Percentiles rank a stretch among this genome's conserved stretches.
These are phyloP conservation scores for Heloderma charlesbogerti DNA, from an alignment of 2,113 vertebrate species.

Conservation along the genomic window DNA sequence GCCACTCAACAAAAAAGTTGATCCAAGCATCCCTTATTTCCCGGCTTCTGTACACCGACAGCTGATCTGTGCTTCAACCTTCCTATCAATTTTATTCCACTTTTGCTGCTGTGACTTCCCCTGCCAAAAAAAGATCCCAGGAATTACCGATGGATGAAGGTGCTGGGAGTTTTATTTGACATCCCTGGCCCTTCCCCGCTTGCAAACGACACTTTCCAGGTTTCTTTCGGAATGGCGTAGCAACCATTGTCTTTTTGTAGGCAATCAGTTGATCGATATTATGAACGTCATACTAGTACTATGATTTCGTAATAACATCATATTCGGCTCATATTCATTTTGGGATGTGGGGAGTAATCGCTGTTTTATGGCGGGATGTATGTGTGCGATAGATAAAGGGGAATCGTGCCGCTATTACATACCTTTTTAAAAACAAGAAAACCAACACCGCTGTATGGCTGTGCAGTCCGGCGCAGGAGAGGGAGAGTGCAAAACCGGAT, in stretches of 20 bases:
- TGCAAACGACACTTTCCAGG: background rate
- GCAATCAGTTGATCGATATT: background rate
- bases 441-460: background rate
- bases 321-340: background rate
- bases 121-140: background rate
- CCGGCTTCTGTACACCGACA: no score
- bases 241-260: background rate
- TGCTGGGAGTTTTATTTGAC: background rate
- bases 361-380: background rate
- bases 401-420: no score
- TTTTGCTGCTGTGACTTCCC: background rate
- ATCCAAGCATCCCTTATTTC: background rate
- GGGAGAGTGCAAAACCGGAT: background rate
- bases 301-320: background rate
- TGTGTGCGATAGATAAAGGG: background rate
- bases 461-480: background rate
- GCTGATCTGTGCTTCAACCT: slow-evolving; percentile 45
- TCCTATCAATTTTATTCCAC: background rate
- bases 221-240: background rate
- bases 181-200: background rate
- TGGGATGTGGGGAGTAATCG: background rate
- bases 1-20: background rate
- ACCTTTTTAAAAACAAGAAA: background rate
- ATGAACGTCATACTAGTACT: background rate
- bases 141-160: background rate